Evolutionary conservation across 2,888 invertebrate species (phyloP), one percentile per base, ranked within the genome.

Genomic region (Phortica okadai): DNA sequence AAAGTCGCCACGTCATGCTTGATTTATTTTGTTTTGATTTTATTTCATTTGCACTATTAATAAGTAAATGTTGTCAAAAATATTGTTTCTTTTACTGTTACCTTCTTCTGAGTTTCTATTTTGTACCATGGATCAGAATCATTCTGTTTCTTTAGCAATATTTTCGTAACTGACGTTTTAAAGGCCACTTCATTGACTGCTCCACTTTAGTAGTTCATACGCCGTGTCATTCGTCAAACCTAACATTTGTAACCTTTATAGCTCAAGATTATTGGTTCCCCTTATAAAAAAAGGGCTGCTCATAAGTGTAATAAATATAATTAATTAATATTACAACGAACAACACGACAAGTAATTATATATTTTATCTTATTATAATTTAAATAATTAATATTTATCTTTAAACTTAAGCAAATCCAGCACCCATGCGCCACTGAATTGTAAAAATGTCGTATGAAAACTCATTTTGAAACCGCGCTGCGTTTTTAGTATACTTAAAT

Each of bases 101-200:
- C 42, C 67, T 6, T 72, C 54, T 54, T 54, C 21, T 69, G 8
- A 54, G 54, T 72, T 66, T 73, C 75, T 83, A 72, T 83, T 83
- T 81, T 85, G 88, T 87, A 86, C 84, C 80, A 75, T 85, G 78
- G 77, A 80, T 78, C 82, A 85, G 81, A 82, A 56, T 41, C 16
- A 42, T 76, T 74, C 45, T 78, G 62, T 42, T 59, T 72, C 59
- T 21, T 44, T 75, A 76, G 50, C 76, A 75, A 78, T 74, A 74
- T 80, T 62, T 73, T 77, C 76, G 77, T 76, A 54, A 66, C 74
- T 77, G 76, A 66, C 66, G 45, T 74, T 84, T 67, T 45, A 75
- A 80, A 82, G 78, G 83, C 77, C 80, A 82, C 76, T 79, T 81
- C 77, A 67, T 67, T 67, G 44, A 67, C 42, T 64, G 42, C 76